These are phyloP conservation scores for Labeo catla DNA, from an alignment of 2,113 vertebrate genomes.

Conservation along the genomic window DNA sequence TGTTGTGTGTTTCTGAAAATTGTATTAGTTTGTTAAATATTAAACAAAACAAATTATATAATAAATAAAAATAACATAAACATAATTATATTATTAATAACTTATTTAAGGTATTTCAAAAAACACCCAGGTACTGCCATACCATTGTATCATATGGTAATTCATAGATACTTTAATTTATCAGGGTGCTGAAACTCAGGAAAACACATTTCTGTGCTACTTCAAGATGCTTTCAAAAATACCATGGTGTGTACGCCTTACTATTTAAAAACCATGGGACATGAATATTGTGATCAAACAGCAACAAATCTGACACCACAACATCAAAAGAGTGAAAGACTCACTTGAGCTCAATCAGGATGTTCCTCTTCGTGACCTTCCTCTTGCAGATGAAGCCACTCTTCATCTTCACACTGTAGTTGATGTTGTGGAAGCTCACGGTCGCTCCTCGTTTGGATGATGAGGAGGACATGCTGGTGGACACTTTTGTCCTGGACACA, in stretches of 20 bases:
- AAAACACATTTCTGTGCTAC: too few species aligned
- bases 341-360: conserved; percentile 77
- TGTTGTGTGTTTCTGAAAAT: too few species aligned
- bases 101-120: neutral
- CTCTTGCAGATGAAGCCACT: conserved; percentile 57
- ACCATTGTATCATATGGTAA: neutral
- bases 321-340: conserved; percentile 31
- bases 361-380: conserved; percentile 64
- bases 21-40: too few species aligned
- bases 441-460: conserved; percentile 55
- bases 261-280: too few species aligned
- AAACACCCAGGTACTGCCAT: too few species aligned
- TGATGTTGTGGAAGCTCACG: conserved; percentile 74
- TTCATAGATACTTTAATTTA: too few species aligned
- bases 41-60: too few species aligned
- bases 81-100: too few species aligned
- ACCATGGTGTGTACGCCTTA: too few species aligned
- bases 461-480: neutral
- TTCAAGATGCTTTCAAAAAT: too few species aligned
- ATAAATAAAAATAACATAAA: too few species aligned
- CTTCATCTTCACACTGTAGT: conserved; percentile 67
- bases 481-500: neutral
- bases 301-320: neutral
- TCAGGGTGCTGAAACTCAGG: too few species aligned
- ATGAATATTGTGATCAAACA: neutral